Conservation (phyloP, 37 sponge, comb jelly and placozoan genomes). For the Halichondria panicea region DNA sequence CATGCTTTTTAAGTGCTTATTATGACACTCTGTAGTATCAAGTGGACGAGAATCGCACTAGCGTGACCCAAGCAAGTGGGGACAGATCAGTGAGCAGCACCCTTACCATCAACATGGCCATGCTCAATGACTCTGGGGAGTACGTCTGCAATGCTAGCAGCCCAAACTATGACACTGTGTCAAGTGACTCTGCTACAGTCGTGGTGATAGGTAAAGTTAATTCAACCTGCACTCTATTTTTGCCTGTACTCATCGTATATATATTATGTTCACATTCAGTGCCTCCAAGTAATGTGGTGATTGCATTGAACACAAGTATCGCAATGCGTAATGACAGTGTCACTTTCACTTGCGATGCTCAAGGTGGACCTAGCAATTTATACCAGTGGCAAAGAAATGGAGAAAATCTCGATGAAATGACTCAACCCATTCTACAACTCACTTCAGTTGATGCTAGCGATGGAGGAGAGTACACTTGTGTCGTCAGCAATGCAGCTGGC, state of each 20-base stretch:
- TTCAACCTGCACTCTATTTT: too few relatives aligned
- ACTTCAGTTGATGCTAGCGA: slow-evolving; percentile 27
- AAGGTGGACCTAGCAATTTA: slow-evolving; percentile 46
- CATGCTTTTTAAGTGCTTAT: too few relatives aligned
- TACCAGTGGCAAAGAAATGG: slow-evolving; percentile 47
- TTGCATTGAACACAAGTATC: too few relatives aligned
- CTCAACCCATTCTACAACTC: neutral
- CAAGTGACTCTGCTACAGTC: slow-evolving; percentile 11
- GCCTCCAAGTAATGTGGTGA: too few relatives aligned
- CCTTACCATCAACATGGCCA: slow-evolving; percentile 25
- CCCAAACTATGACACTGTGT: neutral
- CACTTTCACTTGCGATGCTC: slow-evolving; percentile 38
- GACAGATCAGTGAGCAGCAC: slow-evolving; percentile 4
- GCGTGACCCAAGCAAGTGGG: neutral
- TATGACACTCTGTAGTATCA: too few relatives aligned
- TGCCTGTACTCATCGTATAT: too few relatives aligned
- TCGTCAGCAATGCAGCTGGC: slow-evolving; percentile 67
- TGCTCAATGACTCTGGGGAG: slow-evolving; percentile 42
- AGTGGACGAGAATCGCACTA: too few relatives aligned
- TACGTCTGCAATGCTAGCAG: slow-evolving; percentile 39
- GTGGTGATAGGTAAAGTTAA: slow-evolving; percentile 55
- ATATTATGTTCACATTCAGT: too few relatives aligned
- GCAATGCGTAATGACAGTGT: neutral
- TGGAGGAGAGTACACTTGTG: slow-evolving; percentile 71
- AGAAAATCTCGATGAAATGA: slow-evolving; percentile 3